Evolutionary conservation across 1,140 invertebrate genomes (phyloP).

Genomic region (Chionoecetes opilio): DNA sequence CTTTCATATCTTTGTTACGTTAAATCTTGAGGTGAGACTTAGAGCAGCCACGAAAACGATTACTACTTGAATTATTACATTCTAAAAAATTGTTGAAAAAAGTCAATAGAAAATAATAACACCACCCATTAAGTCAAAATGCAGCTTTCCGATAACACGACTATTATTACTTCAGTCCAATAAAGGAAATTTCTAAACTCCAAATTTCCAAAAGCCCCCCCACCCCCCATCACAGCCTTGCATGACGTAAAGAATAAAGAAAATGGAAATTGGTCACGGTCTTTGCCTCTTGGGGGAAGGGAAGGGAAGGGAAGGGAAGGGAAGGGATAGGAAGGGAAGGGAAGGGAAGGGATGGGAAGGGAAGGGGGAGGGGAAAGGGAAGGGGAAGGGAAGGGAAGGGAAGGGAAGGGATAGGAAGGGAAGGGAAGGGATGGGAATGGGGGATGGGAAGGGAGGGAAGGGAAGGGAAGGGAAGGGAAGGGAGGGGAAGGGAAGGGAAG

Average conservation of each 20-base stretch:
- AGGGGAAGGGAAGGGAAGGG: too few species aligned
- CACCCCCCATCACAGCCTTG: neutral
- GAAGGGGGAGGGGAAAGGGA: neutral
- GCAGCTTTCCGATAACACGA: neutral
- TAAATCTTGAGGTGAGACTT: too few species aligned
- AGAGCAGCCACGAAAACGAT: too few species aligned
- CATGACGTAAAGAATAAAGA: conserved; percentile 29
- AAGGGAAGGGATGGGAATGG: neutral
- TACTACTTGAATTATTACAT: too few species aligned
- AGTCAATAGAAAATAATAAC: too few species aligned
- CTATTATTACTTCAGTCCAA: too few species aligned
- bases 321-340: too few species aligned
- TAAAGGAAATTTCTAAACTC: neutral
- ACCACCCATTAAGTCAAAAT: neutral
- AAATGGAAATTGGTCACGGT: conserved; percentile 2
- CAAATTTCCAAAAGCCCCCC: neutral
- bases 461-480: neutral
- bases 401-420: neutral
- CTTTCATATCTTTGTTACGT: too few species aligned
- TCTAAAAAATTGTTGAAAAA: too few species aligned
- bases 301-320: neutral
- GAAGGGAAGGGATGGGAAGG: too few species aligned
- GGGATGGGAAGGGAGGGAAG: neutral
- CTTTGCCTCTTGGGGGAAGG: neutral
- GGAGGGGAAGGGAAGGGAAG: neutral